Evolutionary conservation across 2,797 vertebrate genomes (phyloP).

Genomic region (Monodelphis domestica): DNA sequence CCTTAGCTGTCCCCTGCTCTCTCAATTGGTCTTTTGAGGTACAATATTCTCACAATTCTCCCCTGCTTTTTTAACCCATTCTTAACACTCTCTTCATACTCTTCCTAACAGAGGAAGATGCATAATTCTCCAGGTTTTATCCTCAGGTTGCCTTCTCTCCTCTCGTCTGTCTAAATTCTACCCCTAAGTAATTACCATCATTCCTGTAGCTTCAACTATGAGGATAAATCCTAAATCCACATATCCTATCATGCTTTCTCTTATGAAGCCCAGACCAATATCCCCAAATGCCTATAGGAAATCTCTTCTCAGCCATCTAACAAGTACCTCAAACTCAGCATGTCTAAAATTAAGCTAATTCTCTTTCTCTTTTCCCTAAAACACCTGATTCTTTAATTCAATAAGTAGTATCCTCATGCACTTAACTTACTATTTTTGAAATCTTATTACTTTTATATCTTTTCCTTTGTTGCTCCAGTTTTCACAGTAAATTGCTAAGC

Average conservation of each 20-base stretch:
- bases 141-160: neutral
- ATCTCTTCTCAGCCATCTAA: neutral
- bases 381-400: neutral
- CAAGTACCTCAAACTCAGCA: neutral
- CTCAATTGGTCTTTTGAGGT: neutral
- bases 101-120: neutral
- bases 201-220: neutral
- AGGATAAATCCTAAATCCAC: neutral
- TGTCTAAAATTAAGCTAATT: neutral
- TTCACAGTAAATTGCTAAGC: neutral
- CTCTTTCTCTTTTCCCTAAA: neutral
- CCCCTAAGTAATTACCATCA: neutral
- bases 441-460: neutral
- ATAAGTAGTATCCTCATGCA: neutral
- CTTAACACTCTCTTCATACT: neutral
- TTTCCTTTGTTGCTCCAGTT: neutral
- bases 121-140: too few relatives aligned
- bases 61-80: neutral
- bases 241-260: neutral
- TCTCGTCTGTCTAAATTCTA: neutral
- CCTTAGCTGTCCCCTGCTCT: neutral
- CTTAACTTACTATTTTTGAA: neutral
- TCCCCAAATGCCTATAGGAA: neutral
- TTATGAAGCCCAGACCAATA: neutral
- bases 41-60: too few relatives aligned